Evolutionary conservation across 2,113 vertebrate species (phyloP), one percentile per base, ranked within the genome.

Genomic region (Gymnarchus niloticus): DNA sequence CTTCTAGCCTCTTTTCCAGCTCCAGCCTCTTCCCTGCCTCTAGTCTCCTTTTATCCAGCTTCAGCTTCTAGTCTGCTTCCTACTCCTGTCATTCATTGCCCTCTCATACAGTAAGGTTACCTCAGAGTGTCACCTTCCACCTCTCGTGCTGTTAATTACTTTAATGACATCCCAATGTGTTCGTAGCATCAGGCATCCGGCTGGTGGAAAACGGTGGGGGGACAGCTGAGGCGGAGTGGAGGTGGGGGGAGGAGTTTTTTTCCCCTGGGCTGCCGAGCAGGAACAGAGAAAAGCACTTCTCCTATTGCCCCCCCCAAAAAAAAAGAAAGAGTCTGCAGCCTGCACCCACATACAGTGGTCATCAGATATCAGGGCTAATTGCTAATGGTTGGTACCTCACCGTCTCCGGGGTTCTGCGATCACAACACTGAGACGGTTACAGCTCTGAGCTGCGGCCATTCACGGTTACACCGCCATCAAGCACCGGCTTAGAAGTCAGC

Each of bases 81-180:
- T 61, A 0, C 2, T 97, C 96, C 95, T 93, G 96, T 96, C 96
- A 96, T 96, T 97, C 96, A 97, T 98, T 96, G 96, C 95, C 95
- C 96, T 96, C 95, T 92, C 94, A 94, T 95, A 94, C 95, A 96
- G 94, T 41, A 93, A 94, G 96, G 96, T 97, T 94, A 52, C 7
- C 54, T 23, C n/a, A 94, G 94, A 95, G 95, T 95, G 9, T 61
- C 83, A 9, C 14, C 95, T 95, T 96, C 95, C 96, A 94, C 92
- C 93, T 94, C 93, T 10, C 21, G 56, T 37, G 95, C 94, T 95
- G 96, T 96, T 99, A 98, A 98, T 97, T 97, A 97, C 96, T 95
- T 89, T 95, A 96, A 96, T 95, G 96, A 95, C 96, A 97, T 96
- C 95, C 93, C 93, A 44, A 90, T 93, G 95, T 92, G 93, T 94